These are phyloP conservation scores for Ammospiza caudacuta DNA, from an alignment of 2,113 vertebrate genomes.

Conservation along the genomic window DNA sequence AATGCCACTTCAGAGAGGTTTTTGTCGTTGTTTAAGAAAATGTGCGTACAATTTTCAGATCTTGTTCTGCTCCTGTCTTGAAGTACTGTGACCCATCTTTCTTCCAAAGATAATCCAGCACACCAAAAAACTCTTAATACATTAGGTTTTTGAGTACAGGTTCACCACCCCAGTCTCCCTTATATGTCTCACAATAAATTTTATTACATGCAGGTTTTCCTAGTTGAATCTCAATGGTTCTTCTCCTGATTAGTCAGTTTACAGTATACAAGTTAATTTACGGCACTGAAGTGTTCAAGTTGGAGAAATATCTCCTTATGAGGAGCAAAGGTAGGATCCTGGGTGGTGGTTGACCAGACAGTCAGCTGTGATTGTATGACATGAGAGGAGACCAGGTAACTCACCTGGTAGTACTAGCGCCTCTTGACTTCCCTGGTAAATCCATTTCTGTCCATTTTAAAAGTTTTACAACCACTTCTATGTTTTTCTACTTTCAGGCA, in stretches of 20 bases:
- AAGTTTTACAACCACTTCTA: neutral
- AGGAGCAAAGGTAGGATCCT: neutral
- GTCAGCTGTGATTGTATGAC: neutral
- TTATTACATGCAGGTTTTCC: neutral
- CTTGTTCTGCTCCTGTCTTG: neutral
- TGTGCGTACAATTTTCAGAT: neutral
- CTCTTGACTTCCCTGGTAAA: neutral
- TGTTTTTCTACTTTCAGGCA: neutral
- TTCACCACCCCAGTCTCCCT: neutral
- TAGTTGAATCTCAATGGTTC: neutral
- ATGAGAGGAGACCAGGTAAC: neutral
- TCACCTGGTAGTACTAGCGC: neutral
- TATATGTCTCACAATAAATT: neutral
- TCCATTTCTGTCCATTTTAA: neutral
- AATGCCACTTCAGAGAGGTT: neutral
- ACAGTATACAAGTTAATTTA: neutral
- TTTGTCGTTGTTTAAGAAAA: neutral
- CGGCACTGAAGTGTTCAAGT: rapidly evolving
- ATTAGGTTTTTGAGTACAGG: neutral
- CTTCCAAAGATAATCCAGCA: neutral
- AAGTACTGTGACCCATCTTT: neutral
- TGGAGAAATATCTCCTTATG: neutral
- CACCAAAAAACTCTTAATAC: neutral
- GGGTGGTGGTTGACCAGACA: neutral
- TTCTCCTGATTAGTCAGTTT: neutral